Percentiles rank a stretch among this genome's conserved stretches.
Conservation (phyloP, 2,113 vertebrate species). For the Sylvilagus bachmani region DNA sequence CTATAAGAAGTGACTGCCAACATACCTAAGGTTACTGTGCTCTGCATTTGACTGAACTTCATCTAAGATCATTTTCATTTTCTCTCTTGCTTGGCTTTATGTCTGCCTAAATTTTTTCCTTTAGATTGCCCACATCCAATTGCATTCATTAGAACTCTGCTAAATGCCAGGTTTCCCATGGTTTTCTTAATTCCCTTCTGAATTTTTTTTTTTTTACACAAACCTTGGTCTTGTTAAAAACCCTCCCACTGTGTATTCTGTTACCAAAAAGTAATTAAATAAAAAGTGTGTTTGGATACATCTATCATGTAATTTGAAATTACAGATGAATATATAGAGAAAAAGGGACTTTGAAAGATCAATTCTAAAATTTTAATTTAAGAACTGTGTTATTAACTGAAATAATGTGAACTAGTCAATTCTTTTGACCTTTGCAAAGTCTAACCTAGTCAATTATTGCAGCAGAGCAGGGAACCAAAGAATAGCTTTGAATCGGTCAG, state of each 20-base stretch:
- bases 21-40: background rate
- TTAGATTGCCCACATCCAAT: constrained; percentile 75
- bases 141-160: constrained; percentile 82
- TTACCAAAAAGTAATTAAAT: constrained; percentile 88
- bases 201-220: constrained; percentile 72
- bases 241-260: constrained; percentile 85
- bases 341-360: constrained; percentile 89
- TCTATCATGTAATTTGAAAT: constrained; percentile 90
- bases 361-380: constrained; percentile 89
- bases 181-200: constrained; percentile 85
- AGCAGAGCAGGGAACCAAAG: constrained; percentile 88
- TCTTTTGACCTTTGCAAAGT: constrained; percentile 88
- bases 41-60: background rate
- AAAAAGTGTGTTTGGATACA: constrained; percentile 86
- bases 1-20: background rate
- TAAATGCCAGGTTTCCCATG: constrained; percentile 71
- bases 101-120: constrained; percentile 79
- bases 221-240: constrained; percentile 87
- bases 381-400: constrained; percentile 89
- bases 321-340: constrained; percentile 85
- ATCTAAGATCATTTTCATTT: constrained; percentile 43
- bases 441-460: constrained; percentile 89
- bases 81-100: constrained; percentile 51
- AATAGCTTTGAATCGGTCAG: constrained; percentile 89
- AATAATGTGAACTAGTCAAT: constrained; percentile 87